Evolutionary conservation across 2,113 vertebrate genomes (phyloP).

Genomic region (Salvelinus alpinus): DNA sequence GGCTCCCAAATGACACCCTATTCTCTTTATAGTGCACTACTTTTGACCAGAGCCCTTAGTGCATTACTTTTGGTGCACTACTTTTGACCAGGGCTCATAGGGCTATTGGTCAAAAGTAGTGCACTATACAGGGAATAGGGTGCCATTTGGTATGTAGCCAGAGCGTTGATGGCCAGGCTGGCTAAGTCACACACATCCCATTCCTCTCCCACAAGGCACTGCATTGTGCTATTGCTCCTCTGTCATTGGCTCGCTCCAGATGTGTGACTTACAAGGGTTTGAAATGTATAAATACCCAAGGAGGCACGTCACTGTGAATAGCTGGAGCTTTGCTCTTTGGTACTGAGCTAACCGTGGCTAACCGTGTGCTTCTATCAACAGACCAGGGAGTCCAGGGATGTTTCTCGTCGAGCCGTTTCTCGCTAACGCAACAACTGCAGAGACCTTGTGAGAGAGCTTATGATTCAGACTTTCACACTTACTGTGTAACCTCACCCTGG

Average conservation of each 20-base stretch:
- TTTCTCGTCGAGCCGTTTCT: conserved; percentile 47
- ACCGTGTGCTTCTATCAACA: background rate
- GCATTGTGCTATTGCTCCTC: conserved; percentile 29
- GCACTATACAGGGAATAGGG: too few species aligned
- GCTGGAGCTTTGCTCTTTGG: conserved; percentile 40
- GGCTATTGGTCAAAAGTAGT: too few species aligned
- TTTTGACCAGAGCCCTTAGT: background rate
- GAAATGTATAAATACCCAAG: background rate
- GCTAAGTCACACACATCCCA: background rate
- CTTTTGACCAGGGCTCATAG: background rate
- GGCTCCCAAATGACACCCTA: background rate
- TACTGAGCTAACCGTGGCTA: conserved; percentile 32
- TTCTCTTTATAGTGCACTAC: background rate
- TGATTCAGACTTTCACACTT: conserved; percentile 56
- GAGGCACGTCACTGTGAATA: conserved; percentile 54
- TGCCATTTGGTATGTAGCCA: background rate
- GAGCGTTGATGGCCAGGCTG: too few species aligned
- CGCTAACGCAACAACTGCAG: conserved; percentile 56
- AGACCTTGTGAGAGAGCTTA: conserved; percentile 59
- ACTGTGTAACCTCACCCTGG: conserved; percentile 46
- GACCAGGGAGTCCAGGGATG: conserved; percentile 2
- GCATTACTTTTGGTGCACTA: background rate
- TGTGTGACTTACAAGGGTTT: conserved; percentile 50
- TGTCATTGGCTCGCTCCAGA: conserved; percentile 51
- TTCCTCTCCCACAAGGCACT: conserved; percentile 23